Base-by-base conservation (phyloP, 2,113 vertebrate genomes). In the Corvus hawaiiensis region DNA sequence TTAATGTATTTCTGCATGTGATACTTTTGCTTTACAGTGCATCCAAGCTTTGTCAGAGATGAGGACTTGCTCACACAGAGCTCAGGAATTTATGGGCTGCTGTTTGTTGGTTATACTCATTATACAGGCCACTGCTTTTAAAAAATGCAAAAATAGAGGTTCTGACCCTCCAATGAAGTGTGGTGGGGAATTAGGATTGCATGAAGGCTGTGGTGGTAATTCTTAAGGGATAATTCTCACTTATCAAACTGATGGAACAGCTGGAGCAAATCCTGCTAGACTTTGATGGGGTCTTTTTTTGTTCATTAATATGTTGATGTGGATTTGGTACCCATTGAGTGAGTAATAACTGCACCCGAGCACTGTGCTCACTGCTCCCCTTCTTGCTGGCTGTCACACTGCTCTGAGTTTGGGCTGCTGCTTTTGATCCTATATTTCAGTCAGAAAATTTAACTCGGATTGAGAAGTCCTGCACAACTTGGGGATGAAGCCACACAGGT, bases 71-170 rank as follows among this genome's bases (percentile, higher is more conserved):
- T 56, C 10, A 11, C 1, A 1, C 3, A 9, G 56, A 6, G 16
- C 49, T 83, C 15, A 16, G 80, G 84, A 90, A 92, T 87, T 90
- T 95, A 83, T 80, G 46, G 74, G 69, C 69, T 90, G 59, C 78
- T 88, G 37, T 96, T 96, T 93, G 41, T 94, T 80, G 55, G 75
- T 54, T 71, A 51, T 94, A 37, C 27, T 95, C 66, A 49, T 96
- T 93, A 94, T 94, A 87, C 74, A 95, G 91, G 62, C 84, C 43
- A 41, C 71, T 92, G 91, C 64, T 91, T 96, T 96, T 84, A 94
- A 94, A 82, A 93, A 95, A 93, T 84, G 28, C 64, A 76, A 88
- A 96, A 92, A 88, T 94, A 55, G 90, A 84, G 86, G 90, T 91
- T 95, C 58, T 96, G 93, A 94, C 94, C 91, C 84, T 79, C 55